Conservation (phyloP, 2,888 invertebrate genomes). For the Pseudococcus longispinus region DNA sequence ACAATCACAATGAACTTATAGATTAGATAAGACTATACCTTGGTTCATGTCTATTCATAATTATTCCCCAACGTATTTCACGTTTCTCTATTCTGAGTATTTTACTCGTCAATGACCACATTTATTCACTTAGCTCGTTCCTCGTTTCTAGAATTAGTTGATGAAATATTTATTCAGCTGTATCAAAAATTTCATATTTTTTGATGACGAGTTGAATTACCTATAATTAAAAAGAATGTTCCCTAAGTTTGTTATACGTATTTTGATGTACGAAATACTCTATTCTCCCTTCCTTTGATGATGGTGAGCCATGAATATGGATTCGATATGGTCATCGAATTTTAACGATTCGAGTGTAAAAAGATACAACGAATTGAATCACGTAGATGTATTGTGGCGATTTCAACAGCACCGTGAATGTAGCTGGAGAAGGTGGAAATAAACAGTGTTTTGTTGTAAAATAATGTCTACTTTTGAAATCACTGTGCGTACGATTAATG, state of each 20-base stretch:
- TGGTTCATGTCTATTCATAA: background rate
- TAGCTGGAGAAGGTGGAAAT: background rate
- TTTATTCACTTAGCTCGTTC: no score
- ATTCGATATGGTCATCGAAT: constrained; percentile 40
- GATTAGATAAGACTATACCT: background rate
- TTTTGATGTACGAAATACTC: no score
- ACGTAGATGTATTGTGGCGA: constrained; percentile 18
- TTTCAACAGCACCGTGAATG: background rate
- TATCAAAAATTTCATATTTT: no score
- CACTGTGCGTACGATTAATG: no score
- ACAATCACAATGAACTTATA: background rate
- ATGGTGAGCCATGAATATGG: background rate
- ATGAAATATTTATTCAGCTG: no score
- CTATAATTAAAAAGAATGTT: background rate
- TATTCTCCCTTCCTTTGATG: background rate
- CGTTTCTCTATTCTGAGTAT: background rate
- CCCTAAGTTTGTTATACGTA: no score
- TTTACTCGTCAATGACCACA: background rate
- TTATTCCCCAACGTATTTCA: background rate
- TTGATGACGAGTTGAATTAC: background rate
- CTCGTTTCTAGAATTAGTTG: no score
- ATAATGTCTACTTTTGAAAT: background rate
- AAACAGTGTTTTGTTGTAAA: background rate
- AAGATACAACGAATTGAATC: constrained; percentile 31
- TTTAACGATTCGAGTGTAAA: constrained; percentile 28